Evolutionary conservation across 2,797 vertebrate species (phyloP), one percentile per base, ranked within the genome.

Genomic region (Sylvilagus floridanus): DNA sequence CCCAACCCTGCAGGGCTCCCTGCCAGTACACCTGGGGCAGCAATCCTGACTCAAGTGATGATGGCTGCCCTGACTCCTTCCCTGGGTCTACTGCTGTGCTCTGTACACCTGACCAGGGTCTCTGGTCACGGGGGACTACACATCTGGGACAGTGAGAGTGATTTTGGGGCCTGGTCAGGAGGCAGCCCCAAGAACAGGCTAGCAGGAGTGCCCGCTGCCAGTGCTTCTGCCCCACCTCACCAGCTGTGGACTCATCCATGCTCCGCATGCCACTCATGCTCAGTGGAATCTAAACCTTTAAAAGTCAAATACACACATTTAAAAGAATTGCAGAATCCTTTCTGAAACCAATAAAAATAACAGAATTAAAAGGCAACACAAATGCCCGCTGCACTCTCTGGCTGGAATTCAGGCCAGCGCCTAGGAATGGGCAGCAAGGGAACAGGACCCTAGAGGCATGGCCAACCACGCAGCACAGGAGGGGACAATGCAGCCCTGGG

Each of bases 71-170:
- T 30, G 6, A 0, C 24, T 37, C 71, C 60, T 63, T 77, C 37
- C 28, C 13, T 7, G 60, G 0, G 8, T 17, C n/a, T 13, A 42
- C 42, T 42, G 42, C 42, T 42, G 42, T 42, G 42, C 42, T 7
- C 42, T 42, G 42, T 42, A 8, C 42, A 42, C 42, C 0, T 0
- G 76, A 21, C 60, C 1, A 2, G 13, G 32, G 60, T 35, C 37
- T 50, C 30, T 60, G 63, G 69, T 28, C 57, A 76, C 24, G 2
- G 65, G 88, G 13, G 68, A 17, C 4, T 76, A 17, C 3, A 11
- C 12, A 12, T 9, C 9, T 4, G 76, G n/a, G 10, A 2, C 0
- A 5, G 10, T 42, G 9, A 52, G 1, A 12, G 2, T 52, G 32
- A 7, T 69, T 86, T 50, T n/a, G 17, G 37, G 57, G 57, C 37